These are phyloP conservation scores for Nephrotoma flavescens DNA, from an alignment of 2,888 invertebrate species.

Conservation along the genomic window DNA sequence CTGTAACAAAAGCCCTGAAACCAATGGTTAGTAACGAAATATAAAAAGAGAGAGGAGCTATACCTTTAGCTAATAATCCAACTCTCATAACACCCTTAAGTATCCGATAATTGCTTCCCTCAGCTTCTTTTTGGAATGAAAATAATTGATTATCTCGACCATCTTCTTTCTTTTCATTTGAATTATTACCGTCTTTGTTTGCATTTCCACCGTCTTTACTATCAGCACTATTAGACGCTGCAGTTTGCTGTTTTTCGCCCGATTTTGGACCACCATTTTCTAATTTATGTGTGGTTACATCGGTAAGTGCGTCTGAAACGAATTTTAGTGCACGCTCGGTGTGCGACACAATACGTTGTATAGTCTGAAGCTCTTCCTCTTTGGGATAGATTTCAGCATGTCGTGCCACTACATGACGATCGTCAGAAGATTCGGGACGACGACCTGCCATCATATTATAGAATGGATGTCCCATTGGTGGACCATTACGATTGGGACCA, in stretches of 20 bases:
- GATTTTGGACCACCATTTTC: constrained; percentile 11
- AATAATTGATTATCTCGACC: constrained; percentile 71
- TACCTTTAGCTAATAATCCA: constrained; percentile 66
- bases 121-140: constrained; percentile 53
- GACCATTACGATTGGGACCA: constrained; percentile 28
- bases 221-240: constrained; percentile 24
- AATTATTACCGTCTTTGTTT: constrained; percentile 32
- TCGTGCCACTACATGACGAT: constrained; percentile 85
- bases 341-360: constrained; percentile 84
- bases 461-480: constrained; percentile 32
- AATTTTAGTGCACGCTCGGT: constrained; percentile 89
- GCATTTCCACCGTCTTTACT: background rate
- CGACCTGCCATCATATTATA: constrained; percentile 48
- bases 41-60: background rate
- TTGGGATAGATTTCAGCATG: constrained; percentile 90
- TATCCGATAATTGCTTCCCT: constrained; percentile 48
- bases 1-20: constrained; percentile 63
- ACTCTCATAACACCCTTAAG: constrained; percentile 96
- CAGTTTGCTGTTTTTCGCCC: constrained; percentile 24
- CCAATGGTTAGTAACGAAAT: constrained; percentile 13
- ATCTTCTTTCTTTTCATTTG: constrained; percentile 41
- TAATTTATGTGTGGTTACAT: constrained; percentile 21
- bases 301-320: constrained; percentile 79
- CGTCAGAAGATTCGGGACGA: constrained; percentile 86
- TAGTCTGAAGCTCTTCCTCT: constrained; percentile 74